Percentiles rank a stretch among this genome's conserved stretches.
These are phyloP conservation scores for Drosophila cracens DNA, from an alignment of 2,888 invertebrate genomes.

Conservation along the genomic window DNA sequence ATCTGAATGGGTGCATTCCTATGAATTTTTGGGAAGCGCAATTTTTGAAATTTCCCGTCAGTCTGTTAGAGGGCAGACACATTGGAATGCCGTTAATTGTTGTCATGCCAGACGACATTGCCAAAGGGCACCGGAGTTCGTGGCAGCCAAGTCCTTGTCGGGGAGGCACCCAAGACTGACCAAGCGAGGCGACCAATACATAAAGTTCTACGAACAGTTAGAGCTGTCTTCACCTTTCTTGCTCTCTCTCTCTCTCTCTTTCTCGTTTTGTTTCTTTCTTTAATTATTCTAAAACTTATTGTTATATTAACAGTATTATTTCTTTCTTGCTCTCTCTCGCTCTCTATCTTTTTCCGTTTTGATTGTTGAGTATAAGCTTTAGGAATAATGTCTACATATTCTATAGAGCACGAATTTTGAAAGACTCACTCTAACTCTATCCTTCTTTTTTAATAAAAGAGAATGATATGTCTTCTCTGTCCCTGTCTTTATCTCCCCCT, in stretches of 20 bases:
- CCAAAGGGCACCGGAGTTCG: slow-evolving; percentile 6
- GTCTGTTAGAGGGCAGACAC: slow-evolving; percentile 72
- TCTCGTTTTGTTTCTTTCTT: background rate
- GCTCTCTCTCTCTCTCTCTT: background rate
- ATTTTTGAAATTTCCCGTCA: slow-evolving; percentile 81
- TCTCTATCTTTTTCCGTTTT: background rate
- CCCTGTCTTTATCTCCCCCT: background rate
- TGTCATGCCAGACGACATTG: slow-evolving; percentile 46
- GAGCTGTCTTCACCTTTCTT: background rate
- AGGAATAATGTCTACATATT: background rate
- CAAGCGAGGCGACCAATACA: slow-evolving; percentile 1
- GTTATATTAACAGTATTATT: background rate
- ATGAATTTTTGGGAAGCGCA: slow-evolving; percentile 78
- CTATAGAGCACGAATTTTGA: background rate
- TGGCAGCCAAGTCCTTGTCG: slow-evolving; percentile 1
- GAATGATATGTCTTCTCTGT: background rate
- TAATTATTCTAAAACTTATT: background rate
- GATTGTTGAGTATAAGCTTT: background rate
- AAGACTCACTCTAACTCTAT: background rate
- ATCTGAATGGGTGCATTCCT: slow-evolving; percentile 66
- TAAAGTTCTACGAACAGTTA: background rate
- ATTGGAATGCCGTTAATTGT: slow-evolving; percentile 78
- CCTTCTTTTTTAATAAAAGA: background rate
- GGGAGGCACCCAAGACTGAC: slow-evolving; percentile 5
- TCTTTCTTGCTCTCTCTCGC: background rate